Base-by-base conservation (phyloP, 2,113 vertebrate species). In the Catagonus wagneri region DNA sequence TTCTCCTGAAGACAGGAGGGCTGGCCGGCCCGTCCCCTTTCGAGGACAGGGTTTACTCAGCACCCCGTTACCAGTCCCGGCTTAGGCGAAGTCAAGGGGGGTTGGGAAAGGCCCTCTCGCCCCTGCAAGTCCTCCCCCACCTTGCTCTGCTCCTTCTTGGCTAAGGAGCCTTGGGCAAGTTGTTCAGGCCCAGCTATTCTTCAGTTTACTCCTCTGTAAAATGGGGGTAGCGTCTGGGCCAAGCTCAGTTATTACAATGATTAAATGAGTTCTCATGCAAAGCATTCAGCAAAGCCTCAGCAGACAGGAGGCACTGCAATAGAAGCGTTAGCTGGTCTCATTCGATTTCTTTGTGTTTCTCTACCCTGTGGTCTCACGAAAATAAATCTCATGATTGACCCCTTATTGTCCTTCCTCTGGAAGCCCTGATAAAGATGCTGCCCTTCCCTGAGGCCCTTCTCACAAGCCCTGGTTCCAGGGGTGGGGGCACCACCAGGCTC, bases 1-100 rank as follows among this genome's bases (percentile, higher is more conserved):
- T 27, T 29, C 13, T 39, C 44, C 22, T 0, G n/a, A 61, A 44
- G n/a, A 0, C 0, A 0, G 6, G 50, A 44, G 22, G 50, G 3
- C 69, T 14, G 27, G 29, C 25, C 54, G 19, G 60, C 13, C 63
- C 74, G 15, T 39, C 56, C 36, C 58, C 86, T 63, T 39, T 44
- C 11, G 4, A 44, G 76, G 44, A 54, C 65, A 68, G 15, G 39
- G 54, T 14, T 66, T 5, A 29, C 14, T 60, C 65, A 56, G 14
- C 29, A 65, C n/a, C 44, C 54, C 9, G 3, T 50, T 8, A 6
- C 10, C 66, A 56, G 36, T 14, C 84, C 63, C 39, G 12, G 23
- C 72, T 58, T 16, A 32, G 80, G 58, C 7, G 17, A 19, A 72
- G 29, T 32, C n/a, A n/a, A 60, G 32, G 13, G 50, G 76, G 7